Conservation (phyloP, 1,140 invertebrate genomes). For the Drosophila takahashii region DNA sequence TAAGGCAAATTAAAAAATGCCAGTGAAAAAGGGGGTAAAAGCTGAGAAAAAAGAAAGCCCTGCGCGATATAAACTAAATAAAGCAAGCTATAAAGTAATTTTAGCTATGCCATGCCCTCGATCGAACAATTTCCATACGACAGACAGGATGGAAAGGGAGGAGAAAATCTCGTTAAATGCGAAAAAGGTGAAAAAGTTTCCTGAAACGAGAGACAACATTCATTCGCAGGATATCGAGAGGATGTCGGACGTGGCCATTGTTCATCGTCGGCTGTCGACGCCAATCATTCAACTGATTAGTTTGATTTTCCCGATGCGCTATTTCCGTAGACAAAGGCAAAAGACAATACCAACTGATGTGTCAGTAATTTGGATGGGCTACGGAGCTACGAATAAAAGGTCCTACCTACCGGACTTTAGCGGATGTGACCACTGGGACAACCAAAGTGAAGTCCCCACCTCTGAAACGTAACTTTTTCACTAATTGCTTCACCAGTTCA, state of each 20-base stretch:
- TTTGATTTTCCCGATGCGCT: constrained; percentile 74
- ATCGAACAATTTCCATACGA: constrained; percentile 58
- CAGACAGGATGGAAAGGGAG: constrained; percentile 1
- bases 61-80: constrained; percentile 70
- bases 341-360: constrained; percentile 65
- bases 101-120: constrained; percentile 31
- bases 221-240: constrained; percentile 39
- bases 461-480: constrained; percentile 28
- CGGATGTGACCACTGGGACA: constrained; percentile 56
- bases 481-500: constrained; percentile 64
- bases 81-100: constrained; percentile 76
- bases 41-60: constrained; percentile 8
- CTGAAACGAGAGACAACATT: constrained; percentile 61
- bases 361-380: constrained; percentile 65
- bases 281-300: constrained; percentile 82
- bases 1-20: constrained; percentile 67
- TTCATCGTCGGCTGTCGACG: constrained; percentile 58
- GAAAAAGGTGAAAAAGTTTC: constrained; percentile 49
- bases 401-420: constrained; percentile 40
- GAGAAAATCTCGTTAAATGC: constrained; percentile 65
- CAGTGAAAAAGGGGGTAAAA: constrained; percentile 21
- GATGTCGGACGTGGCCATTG: constrained; percentile 50
- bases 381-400: constrained; percentile 11
- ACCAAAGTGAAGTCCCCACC: constrained; percentile 7
- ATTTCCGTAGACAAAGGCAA: constrained; percentile 68